phyloP scores from a whole-genome alignment of 2,797 vertebrate genomes.

The Cyprinodon diabolis region DNA sequence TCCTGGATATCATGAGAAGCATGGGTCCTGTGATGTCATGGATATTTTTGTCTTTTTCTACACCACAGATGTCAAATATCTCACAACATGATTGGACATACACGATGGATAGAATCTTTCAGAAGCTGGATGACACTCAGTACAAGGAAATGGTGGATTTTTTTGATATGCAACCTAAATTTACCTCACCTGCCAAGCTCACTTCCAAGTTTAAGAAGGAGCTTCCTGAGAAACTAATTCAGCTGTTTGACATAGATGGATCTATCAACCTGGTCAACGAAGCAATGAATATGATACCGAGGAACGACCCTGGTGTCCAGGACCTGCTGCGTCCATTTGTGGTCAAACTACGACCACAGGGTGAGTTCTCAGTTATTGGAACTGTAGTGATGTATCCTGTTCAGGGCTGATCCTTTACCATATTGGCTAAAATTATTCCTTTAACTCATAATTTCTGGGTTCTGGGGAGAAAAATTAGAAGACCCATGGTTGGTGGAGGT shows the following conservation, averaged over 20 bases:
- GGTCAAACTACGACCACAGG: background rate
- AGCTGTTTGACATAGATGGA: accelerated
- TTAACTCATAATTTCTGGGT: no score
- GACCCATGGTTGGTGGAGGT: no score
- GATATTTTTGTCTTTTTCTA: background rate
- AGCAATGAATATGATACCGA: background rate
- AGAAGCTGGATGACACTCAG: background rate
- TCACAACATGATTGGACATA: background rate
- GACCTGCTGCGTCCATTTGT: background rate
- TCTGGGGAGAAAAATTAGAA: no score
- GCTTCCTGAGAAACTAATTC: background rate
- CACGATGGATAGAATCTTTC: background rate
- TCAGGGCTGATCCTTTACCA: background rate
- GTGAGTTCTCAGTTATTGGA: background rate
- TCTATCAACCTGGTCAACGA: background rate
- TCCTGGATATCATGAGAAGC: no score
- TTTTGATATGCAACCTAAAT: accelerated
- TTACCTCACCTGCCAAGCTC: background rate
- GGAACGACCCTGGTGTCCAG: background rate
- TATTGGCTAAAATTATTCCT: no score
- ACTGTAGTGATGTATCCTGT: background rate
- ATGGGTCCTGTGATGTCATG: no score
- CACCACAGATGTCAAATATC: background rate
- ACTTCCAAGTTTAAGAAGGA: background rate
- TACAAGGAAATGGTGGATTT: background rate